A percentile compares a stretch with the other conserved stretches of the same genome.
These are phyloP conservation scores for Beroe ovata DNA, from an alignment of 37 sponge, comb jelly and placozoan genomes.

Conservation along the genomic window DNA sequence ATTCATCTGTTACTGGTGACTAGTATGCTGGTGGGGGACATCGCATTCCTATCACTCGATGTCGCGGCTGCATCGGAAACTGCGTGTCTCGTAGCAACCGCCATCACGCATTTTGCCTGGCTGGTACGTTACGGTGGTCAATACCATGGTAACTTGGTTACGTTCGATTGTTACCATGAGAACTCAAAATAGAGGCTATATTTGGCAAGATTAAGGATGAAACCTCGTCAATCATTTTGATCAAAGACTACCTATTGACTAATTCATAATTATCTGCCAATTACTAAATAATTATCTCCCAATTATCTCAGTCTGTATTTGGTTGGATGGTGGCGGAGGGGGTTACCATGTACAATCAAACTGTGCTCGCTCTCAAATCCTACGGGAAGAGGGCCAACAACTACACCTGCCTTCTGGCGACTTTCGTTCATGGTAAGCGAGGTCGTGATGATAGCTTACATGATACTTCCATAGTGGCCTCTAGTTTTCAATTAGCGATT, in stretches of 20 bases:
- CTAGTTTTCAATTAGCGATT: too few species aligned
- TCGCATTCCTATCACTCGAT: conserved; percentile 11
- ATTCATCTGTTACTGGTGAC: conserved; percentile 5
- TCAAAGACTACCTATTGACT: too few species aligned
- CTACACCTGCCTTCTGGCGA: neutral
- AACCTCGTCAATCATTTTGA: too few species aligned
- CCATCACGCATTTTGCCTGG: conserved; percentile 37
- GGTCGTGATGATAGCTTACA: neutral
- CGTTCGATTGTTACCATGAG: too few species aligned
- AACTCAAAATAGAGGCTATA: too few species aligned
- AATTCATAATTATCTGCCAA: too few species aligned
- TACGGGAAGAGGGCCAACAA: neutral
- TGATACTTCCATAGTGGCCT: too few species aligned
- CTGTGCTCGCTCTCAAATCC: neutral
- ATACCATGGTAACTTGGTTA: too few species aligned
- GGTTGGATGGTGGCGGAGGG: conserved; percentile 28
- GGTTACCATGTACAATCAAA: neutral
- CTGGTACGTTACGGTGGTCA: conserved; percentile 8
- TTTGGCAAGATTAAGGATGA: too few species aligned
- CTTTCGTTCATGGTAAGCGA: neutral
- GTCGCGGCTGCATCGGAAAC: neutral
- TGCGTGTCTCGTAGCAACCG: neutral
- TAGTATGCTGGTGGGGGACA: neutral
- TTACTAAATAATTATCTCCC: too few species aligned
- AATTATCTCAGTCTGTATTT: conserved; percentile 6